phyloP scores from a whole-genome alignment of 1,140 invertebrate genomes.

The Pseudachorutes palmiensis region DNA sequence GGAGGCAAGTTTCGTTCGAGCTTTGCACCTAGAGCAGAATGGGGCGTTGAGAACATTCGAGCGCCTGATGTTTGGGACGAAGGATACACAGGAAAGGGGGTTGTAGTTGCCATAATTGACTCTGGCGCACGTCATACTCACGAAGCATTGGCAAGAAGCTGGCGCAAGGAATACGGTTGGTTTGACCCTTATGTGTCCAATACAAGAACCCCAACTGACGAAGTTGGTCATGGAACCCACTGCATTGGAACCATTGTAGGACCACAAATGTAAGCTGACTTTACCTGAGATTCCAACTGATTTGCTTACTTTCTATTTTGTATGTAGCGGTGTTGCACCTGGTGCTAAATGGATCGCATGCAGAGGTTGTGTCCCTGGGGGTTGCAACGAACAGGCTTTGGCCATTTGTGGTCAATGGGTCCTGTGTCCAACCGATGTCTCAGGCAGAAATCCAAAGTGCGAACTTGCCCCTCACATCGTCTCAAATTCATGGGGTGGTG shows the following conservation, averaged over 20 bases:
- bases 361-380: conserved; percentile 17
- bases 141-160: conserved; percentile 5
- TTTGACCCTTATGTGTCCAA: not conserved
- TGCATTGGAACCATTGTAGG: conserved; percentile 9
- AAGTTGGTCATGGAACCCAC: conserved; percentile 14
- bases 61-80: conserved; percentile 5
- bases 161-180: not conserved
- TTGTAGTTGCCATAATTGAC: conserved; percentile 18
- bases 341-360: conserved; percentile 23
- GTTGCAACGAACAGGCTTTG: conserved; percentile 6
- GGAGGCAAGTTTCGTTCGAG: not conserved
- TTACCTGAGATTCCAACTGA: conserved; percentile 6
- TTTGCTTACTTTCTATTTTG: conserved; percentile 8
- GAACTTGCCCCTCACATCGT: conserved; percentile 18
- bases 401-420: conserved; percentile 22
- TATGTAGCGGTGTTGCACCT: conserved; percentile 24
- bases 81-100: conserved; percentile 5
- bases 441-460: conserved; percentile 10
- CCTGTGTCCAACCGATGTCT: too few species aligned
- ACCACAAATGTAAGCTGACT: not conserved
- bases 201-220: not conserved
- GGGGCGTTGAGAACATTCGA: conserved; percentile 2
- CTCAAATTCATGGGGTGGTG: conserved; percentile 24
- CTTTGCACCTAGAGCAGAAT: not conserved
- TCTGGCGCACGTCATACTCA: conserved; percentile 8